A percentile compares a stretch with the other conserved stretches of the same genome.
phyloP scores from a whole-genome alignment of 2,797 vertebrate genomes.

The Bradypodion pumilum region DNA sequence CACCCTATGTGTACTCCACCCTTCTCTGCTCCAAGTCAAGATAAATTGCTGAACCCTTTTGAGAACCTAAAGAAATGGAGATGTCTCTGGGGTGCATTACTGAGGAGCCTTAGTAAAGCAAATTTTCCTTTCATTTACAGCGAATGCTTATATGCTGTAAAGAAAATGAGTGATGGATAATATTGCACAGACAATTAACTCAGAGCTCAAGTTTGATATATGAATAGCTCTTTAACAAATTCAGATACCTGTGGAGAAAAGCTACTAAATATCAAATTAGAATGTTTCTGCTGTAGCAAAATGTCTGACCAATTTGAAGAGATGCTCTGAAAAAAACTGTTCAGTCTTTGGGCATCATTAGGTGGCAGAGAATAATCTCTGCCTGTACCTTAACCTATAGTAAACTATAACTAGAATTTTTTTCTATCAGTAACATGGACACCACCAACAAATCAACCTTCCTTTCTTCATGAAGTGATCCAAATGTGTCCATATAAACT shows the following conservation, averaged over 20 bases:
- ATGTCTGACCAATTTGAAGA: neutral
- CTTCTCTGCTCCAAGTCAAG: conserved; percentile 4
- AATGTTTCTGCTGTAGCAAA: neutral
- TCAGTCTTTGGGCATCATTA: neutral
- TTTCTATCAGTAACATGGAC: neutral
- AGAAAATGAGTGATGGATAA: neutral
- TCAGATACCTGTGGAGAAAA: neutral
- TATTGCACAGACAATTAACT: neutral
- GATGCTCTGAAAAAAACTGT: neutral
- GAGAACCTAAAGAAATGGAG: conserved; percentile 13
- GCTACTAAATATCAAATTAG: neutral
- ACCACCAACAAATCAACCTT: neutral
- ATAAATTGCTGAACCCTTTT: conserved; percentile 28
- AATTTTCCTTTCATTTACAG: conserved; percentile 18
- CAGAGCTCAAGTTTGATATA: neutral
- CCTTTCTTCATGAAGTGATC: neutral
- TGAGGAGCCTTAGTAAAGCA: conserved; percentile 4
- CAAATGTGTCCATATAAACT: neutral
- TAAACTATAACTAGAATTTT: neutral
- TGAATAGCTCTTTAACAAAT: neutral
- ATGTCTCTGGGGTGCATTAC: neutral
- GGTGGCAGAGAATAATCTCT: neutral
- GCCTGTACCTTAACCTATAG: neutral
- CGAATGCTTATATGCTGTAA: neutral
- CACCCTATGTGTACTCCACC: neutral